Evolutionary conservation across 2,797 vertebrate species (phyloP).

Genomic region (Podarcis siculus): DNA sequence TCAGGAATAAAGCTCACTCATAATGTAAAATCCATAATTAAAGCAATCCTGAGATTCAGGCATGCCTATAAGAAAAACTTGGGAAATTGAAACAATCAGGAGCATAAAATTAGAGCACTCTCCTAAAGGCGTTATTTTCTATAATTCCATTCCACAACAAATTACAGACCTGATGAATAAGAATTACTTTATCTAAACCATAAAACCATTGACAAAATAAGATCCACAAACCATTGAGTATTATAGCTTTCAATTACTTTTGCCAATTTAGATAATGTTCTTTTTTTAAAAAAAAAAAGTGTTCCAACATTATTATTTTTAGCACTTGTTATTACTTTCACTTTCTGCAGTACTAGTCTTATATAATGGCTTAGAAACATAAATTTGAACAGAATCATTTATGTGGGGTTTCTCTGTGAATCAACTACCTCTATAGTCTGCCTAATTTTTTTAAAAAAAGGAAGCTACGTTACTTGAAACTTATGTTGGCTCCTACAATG

Average conservation of each 20-base stretch:
- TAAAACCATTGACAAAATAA: conserved; percentile 14
- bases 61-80: neutral
- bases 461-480: neutral
- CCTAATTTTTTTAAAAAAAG: neutral
- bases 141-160: conserved; percentile 1
- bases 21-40: conserved; percentile 12
- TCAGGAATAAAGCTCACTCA: neutral
- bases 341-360: neutral
- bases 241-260: conserved; percentile 28
- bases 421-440: neutral
- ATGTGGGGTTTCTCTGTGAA: neutral
- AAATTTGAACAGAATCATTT: neutral
- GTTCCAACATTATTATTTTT: neutral
- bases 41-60: neutral
- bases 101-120: conserved; percentile 4
- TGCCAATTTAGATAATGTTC: conserved; percentile 2
- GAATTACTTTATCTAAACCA: neutral
- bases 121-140: neutral
- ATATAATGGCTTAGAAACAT: neutral
- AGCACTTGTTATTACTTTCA: conserved; percentile 4
- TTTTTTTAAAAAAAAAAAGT: neutral
- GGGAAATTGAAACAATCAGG: neutral
- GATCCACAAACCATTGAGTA: conserved; percentile 11
- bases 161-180: conserved; percentile 6
- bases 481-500: neutral